phyloP scores from a whole-genome alignment of 2,888 invertebrate genomes.

The Caprella mutica region DNA sequence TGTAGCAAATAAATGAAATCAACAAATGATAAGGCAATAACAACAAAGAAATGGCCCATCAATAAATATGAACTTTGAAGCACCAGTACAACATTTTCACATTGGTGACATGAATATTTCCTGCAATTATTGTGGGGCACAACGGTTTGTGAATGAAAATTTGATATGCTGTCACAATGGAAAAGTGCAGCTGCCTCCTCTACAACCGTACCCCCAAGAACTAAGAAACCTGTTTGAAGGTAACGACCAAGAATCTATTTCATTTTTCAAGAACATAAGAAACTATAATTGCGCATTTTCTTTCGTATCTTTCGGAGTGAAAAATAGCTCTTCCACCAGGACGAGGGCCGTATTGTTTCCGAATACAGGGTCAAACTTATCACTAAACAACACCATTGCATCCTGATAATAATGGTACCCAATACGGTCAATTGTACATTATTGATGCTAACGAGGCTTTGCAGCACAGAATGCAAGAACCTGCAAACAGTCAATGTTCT shows the following conservation, averaged over 20 bases:
- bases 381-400: neutral
- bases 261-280: neutral
- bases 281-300: constrained; percentile 5
- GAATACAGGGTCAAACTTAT: constrained; percentile 4
- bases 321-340: constrained; percentile 1
- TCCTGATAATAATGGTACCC: neutral
- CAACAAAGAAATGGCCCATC: neutral
- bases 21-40: neutral
- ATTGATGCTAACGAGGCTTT: neutral
- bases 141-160: neutral
- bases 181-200: constrained; percentile 8
- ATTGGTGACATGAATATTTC: neutral
- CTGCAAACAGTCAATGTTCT: neutral
- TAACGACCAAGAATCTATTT: neutral
- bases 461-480: neutral
- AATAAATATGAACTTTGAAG: no score
- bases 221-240: constrained; percentile 1
- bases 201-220: neutral
- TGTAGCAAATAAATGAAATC: neutral
- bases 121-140: neutral
- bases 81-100: no score
- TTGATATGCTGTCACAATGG: constrained; percentile 9
- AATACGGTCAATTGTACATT: neutral
- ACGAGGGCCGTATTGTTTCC: constrained; percentile 5
- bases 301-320: constrained; percentile 5